Evolutionary conservation across 2,888 invertebrate species (phyloP).

Genomic region (Nephrotoma flavescens): DNA sequence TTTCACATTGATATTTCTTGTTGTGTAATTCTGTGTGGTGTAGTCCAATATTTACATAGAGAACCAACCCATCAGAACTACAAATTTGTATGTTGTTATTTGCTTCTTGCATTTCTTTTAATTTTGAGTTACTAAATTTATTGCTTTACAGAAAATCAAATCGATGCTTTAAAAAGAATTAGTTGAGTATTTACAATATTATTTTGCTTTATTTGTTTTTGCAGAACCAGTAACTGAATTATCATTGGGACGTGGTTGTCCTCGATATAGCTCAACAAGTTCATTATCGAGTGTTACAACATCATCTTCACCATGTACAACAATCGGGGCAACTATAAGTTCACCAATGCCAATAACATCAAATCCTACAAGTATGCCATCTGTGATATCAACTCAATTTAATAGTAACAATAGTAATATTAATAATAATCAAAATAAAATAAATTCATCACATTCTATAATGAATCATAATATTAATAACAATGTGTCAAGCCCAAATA

Average conservation of each 20-base stretch:
- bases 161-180: too few relatives aligned
- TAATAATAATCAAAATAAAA: background rate
- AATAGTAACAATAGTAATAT: conserved; percentile 4
- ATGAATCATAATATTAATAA: background rate
- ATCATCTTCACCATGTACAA: conserved; percentile 30
- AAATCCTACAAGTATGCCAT: conserved; percentile 29
- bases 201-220: background rate
- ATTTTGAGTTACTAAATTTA: too few relatives aligned
- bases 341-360: conserved; percentile 25
- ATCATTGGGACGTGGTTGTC: conserved; percentile 8
- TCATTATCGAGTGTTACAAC: conserved; percentile 35
- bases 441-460: background rate
- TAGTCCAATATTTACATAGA: too few relatives aligned
- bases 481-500: background rate
- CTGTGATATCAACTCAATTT: conserved; percentile 27
- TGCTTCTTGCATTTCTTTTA: too few relatives aligned
- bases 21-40: too few relatives aligned
- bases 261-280: conserved; percentile 36
- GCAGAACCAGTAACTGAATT: conserved; percentile 5
- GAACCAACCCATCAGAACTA: too few relatives aligned
- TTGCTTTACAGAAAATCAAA: too few relatives aligned
- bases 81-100: too few relatives aligned
- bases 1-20: too few relatives aligned
- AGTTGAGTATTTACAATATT: background rate
- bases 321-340: conserved; percentile 9